A percentile compares a stretch with the other conserved stretches of the same genome.
Evolutionary conservation across 2,797 vertebrate species (phyloP).

Genomic region (Synanceia verrucosa): DNA sequence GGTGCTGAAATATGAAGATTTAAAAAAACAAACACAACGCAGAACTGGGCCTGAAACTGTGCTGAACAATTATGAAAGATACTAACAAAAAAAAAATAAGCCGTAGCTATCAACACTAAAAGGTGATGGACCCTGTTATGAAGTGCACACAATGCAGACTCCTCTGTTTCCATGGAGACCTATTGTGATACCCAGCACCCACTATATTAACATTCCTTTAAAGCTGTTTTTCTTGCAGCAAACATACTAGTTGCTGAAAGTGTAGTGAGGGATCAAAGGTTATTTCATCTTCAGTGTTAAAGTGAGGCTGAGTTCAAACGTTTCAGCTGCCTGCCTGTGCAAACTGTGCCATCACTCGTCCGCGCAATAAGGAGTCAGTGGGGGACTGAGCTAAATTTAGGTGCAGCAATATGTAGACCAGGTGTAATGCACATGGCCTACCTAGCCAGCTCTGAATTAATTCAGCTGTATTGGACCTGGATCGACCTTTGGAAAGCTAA

Average conservation of each 20-base stretch:
- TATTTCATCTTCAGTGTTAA: conserved; percentile 17
- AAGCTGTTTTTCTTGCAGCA: conserved; percentile 25
- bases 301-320: conserved; percentile 10
- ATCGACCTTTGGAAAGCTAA: conserved; percentile 22
- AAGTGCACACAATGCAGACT: conserved; percentile 59
- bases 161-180: conserved; percentile 80
- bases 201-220: conserved; percentile 39
- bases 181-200: conserved; percentile 53
- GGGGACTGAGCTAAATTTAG: conserved; percentile 77
- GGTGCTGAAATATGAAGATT: conserved; percentile 28
- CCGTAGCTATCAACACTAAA: conserved; percentile 28
- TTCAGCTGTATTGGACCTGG: conserved; percentile 30
- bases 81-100: background rate
- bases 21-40: background rate
- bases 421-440: conserved; percentile 75
- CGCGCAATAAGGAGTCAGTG: conserved; percentile 52
- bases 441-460: conserved; percentile 52
- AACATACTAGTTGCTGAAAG: conserved; percentile 22
- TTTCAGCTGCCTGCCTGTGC: conserved; percentile 28
- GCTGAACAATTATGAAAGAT: conserved; percentile 13
- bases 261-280: conserved; percentile 40
- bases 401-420: conserved; percentile 71
- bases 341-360: conserved; percentile 60
- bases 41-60: background rate
- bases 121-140: conserved; percentile 52